Evolutionary conservation across 2,113 vertebrate species (phyloP).

Genomic region (Xiphophorus couchianus): DNA sequence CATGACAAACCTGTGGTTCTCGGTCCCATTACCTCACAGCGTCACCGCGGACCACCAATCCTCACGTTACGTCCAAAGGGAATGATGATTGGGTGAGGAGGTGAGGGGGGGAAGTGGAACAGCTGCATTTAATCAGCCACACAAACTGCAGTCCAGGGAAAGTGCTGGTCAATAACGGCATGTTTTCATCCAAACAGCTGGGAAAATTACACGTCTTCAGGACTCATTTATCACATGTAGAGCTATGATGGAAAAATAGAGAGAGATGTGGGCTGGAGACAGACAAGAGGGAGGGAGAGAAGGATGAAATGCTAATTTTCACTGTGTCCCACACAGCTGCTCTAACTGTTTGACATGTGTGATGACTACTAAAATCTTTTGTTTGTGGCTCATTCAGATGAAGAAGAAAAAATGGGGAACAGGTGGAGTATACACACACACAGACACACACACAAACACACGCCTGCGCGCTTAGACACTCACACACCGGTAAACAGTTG

Average conservation of each 20-base stretch:
- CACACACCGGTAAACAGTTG: constrained; percentile 63
- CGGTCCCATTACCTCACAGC: constrained; percentile 13
- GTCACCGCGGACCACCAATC: constrained; percentile 8
- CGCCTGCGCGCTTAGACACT: too few relatives aligned
- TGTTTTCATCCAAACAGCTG: constrained; percentile 54
- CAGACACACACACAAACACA: rapidly evolving
- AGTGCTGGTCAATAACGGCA: constrained; percentile 47
- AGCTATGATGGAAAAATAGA: constrained; percentile 50
- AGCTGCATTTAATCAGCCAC: constrained; percentile 13
- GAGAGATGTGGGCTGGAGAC: constrained; percentile 58
- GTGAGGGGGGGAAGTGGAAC: background rate
- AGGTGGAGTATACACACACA: constrained; percentile 62
- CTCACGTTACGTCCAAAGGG: constrained; percentile 10
- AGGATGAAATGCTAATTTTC: constrained; percentile 91
- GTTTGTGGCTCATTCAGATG: constrained; percentile 43
- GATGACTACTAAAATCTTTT: constrained; percentile 79
- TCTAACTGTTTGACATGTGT: constrained; percentile 92
- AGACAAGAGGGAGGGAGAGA: constrained; percentile 73
- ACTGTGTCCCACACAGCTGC: constrained; percentile 89
- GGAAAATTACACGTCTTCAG: constrained; percentile 40
- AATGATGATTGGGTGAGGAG: background rate
- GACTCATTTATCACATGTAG: constrained; percentile 56
- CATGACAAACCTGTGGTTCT: background rate
- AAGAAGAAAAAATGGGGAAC: constrained; percentile 84
- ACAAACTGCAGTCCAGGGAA: constrained; percentile 39